Evolutionary conservation across 2,113 vertebrate genomes (phyloP).

Genomic region (Calidris pygmaea): DNA sequence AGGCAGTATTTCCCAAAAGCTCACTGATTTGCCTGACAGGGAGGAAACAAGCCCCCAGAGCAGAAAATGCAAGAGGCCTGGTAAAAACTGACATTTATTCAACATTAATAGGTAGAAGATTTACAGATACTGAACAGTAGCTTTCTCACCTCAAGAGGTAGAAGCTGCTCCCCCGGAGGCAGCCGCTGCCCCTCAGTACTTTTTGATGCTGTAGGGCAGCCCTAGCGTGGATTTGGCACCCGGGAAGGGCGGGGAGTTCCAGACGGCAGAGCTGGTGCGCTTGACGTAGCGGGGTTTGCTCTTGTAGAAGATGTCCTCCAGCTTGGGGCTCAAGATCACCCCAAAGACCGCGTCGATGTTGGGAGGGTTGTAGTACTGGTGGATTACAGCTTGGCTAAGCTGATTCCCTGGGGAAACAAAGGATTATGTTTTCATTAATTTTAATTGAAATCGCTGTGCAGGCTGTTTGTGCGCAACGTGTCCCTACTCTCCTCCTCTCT

Average conservation of each 20-base stretch:
- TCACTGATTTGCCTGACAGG: neutral
- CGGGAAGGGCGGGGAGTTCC: conserved; percentile 82
- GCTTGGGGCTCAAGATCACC: conserved; percentile 74
- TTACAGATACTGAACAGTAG: neutral
- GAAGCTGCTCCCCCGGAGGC: neutral
- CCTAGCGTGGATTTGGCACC: neutral
- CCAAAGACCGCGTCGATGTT: conserved; percentile 78
- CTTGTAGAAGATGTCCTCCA: conserved; percentile 90
- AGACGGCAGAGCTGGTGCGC: conserved; percentile 92
- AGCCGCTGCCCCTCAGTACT: conserved; percentile 13
- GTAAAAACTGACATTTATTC: neutral
- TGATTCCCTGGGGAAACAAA: conserved; percentile 71
- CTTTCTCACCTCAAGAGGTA: neutral
- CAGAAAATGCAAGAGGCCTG: neutral
- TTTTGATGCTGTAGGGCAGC: conserved; percentile 49
- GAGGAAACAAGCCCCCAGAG: neutral
- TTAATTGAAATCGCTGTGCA: neutral
- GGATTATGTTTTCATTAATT: neutral
- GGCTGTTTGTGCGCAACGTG: rapidly evolving
- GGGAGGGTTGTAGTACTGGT: conserved; percentile 86
- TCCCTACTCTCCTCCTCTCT: neutral
- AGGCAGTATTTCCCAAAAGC: neutral
- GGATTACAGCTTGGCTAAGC: conserved; percentile 81
- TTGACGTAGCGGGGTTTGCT: conserved; percentile 92
- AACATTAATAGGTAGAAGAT: neutral